Conservation (phyloP, 2,113 vertebrate genomes). For the Sminthopsis crassicaudata region DNA sequence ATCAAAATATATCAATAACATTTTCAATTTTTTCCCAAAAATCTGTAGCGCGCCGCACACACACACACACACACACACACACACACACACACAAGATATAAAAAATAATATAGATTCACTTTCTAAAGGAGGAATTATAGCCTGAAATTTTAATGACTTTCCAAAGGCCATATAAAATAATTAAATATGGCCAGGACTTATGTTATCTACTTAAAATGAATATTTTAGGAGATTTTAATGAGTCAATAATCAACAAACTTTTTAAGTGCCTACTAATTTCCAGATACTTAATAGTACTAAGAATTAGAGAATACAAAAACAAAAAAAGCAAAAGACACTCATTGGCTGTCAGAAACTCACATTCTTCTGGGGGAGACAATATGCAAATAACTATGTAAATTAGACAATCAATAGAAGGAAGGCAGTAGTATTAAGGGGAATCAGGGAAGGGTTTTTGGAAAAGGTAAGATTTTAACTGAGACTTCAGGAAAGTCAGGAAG, state of each 20-base stretch:
- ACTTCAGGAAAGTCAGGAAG: background rate
- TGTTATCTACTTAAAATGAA: background rate
- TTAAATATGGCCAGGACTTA: background rate
- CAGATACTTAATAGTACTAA: background rate
- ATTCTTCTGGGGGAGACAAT: background rate
- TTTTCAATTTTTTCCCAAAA: background rate
- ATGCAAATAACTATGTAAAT: background rate
- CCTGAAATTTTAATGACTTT: background rate
- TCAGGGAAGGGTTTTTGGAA: background rate
- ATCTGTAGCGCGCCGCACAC: no score
- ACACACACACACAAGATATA: background rate
- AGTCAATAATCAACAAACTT: background rate
- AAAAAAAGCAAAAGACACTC: background rate
- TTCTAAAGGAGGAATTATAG: background rate
- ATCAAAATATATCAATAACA: background rate
- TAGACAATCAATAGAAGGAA: background rate
- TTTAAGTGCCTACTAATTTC: background rate
- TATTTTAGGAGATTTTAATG: background rate
- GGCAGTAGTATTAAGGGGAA: background rate
- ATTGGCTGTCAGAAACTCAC: background rate
- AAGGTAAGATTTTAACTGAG: background rate
- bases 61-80: no score
- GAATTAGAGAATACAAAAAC: background rate
- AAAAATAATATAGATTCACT: background rate
- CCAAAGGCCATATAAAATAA: background rate